phyloP scores from a whole-genome alignment of 2,113 vertebrate genomes.

The Terrapene triunguis region DNA sequence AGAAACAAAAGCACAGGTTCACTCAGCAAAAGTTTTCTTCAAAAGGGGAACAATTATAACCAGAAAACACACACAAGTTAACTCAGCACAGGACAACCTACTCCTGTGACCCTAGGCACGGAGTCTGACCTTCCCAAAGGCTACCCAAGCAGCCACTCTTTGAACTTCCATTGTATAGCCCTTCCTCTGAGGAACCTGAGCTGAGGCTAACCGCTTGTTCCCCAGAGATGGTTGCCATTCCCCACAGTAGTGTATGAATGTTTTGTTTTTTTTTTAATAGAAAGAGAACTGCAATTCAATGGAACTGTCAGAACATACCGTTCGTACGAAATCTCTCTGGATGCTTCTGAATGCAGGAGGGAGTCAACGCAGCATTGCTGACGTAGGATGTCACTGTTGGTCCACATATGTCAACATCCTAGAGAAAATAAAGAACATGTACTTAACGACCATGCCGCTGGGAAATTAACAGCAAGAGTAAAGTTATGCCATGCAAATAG shows the following conservation, averaged over 20 bases:
- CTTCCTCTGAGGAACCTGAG: slow-evolving; percentile 11
- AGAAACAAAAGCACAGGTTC: background rate
- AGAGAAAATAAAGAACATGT: slow-evolving; percentile 51
- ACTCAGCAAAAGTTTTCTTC: background rate
- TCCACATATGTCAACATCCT: slow-evolving; percentile 73
- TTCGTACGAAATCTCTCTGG: slow-evolving; percentile 40
- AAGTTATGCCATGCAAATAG: slow-evolving; percentile 48
- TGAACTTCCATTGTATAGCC: background rate
- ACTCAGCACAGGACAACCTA: background rate
- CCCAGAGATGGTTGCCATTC: background rate
- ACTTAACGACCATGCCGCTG: slow-evolving; percentile 37
- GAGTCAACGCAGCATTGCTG: slow-evolving; percentile 38
- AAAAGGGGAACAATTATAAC: background rate
- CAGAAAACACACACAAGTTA: background rate
- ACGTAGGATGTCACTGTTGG: slow-evolving; percentile 54
- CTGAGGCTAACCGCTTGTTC: slow-evolving; percentile 30
- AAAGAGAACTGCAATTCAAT: slow-evolving; percentile 15
- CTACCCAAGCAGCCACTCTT: background rate
- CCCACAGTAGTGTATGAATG: slow-evolving; percentile 7
- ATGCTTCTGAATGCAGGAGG: slow-evolving; percentile 43
- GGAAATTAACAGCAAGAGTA: slow-evolving; percentile 49
- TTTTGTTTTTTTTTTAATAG: background rate
- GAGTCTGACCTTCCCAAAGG: background rate
- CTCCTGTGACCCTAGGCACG: background rate
- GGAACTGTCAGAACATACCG: slow-evolving; percentile 66